These are phyloP conservation scores for Bemisia tabaci DNA, from an alignment of 1,140 invertebrate genomes.

Conservation along the genomic window DNA sequence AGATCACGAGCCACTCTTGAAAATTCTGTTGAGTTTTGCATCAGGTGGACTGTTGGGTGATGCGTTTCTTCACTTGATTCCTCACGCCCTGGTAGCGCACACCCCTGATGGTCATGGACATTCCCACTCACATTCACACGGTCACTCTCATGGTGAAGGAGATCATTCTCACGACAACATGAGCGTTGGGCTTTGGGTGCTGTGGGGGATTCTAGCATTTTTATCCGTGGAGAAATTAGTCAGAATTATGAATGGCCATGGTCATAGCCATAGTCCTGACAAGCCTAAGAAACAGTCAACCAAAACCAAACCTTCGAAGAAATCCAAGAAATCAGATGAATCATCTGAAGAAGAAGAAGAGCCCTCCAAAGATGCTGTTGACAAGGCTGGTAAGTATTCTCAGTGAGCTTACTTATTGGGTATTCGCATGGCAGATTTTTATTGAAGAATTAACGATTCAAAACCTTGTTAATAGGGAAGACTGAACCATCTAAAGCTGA, in stretches of 20 bases:
- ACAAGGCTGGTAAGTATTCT: constrained; percentile 9
- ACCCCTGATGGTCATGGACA: constrained; percentile 34
- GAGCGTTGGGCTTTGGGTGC: constrained; percentile 75
- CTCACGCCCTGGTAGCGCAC: constrained; percentile 69
- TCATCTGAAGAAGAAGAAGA: constrained; percentile 16
- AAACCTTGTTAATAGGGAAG: no score
- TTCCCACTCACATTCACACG: constrained; percentile 39
- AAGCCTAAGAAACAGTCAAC: constrained; percentile 23
- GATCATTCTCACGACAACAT: constrained; percentile 54
- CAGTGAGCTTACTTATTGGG: no score
- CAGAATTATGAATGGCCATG: constrained; percentile 70
- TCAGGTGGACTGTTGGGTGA: constrained; percentile 89
- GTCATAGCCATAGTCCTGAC: constrained; percentile 45
- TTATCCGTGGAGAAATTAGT: constrained; percentile 87
- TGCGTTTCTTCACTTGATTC: constrained; percentile 92
- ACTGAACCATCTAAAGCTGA: no score
- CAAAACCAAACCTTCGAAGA: constrained; percentile 15
- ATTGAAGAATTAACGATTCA: no score
- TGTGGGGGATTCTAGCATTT: constrained; percentile 83
- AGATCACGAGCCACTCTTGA: constrained; percentile 69
- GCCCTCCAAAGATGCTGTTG: constrained; percentile 18
- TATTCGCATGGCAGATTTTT: no score
- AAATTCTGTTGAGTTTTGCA: constrained; percentile 83
- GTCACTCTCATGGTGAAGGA: constrained; percentile 35
- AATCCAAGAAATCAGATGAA: constrained; percentile 18